Evolutionary conservation across 2,888 invertebrate genomes (phyloP).

Genomic region (Apamea epomidion): DNA sequence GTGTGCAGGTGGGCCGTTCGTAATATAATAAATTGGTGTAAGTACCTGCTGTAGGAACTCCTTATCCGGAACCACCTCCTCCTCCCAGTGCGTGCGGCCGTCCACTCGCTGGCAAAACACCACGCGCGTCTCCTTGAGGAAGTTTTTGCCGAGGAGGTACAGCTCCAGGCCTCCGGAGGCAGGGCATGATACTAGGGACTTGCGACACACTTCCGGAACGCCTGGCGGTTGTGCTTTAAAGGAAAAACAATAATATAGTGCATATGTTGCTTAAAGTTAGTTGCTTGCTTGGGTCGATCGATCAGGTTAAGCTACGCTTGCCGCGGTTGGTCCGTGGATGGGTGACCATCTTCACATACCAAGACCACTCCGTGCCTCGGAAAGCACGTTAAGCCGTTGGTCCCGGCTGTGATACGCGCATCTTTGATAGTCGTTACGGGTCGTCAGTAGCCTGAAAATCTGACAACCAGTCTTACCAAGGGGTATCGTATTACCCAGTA

Average conservation of each 20-base stretch:
- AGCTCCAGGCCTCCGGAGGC: conserved; percentile 95
- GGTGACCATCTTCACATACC: too few relatives aligned
- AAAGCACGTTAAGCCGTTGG: too few relatives aligned
- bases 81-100: conserved; percentile 92
- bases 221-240: conserved; percentile 97
- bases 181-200: conserved; percentile 95
- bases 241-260: background rate
- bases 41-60: conserved; percentile 96
- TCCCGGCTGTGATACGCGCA: too few relatives aligned
- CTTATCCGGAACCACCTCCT: conserved; percentile 95
- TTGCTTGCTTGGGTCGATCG: too few relatives aligned
- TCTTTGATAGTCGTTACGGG: too few relatives aligned
- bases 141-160: conserved; percentile 97
- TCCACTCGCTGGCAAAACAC: conserved; percentile 93
- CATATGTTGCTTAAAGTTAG: background rate
- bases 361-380: too few relatives aligned
- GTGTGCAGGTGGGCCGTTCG: background rate
- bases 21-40: background rate
- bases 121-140: conserved; percentile 96
- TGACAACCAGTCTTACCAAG: too few relatives aligned
- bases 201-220: conserved; percentile 97
- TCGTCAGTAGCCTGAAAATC: too few relatives aligned
- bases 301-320: too few relatives aligned
- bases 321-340: too few relatives aligned
- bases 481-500: too few relatives aligned